phyloP scores from a whole-genome alignment of 2,113 vertebrate species.

The Turnix velox region DNA sequence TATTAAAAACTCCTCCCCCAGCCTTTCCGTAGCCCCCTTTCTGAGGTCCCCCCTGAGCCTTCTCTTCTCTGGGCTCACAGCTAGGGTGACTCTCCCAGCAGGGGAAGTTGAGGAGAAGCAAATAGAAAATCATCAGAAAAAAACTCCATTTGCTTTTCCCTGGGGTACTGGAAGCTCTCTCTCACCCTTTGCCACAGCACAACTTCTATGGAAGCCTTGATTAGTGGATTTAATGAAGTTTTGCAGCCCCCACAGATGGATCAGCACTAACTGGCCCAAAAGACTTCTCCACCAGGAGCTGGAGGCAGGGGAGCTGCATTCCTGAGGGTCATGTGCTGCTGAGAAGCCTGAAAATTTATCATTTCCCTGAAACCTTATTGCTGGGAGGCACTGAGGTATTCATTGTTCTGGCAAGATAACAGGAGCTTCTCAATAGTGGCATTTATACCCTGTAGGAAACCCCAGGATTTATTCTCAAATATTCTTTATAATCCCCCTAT shows the following conservation, averaged over 20 bases:
- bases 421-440: neutral
- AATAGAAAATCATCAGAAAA: neutral
- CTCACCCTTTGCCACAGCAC: neutral
- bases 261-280: neutral
- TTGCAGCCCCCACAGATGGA: neutral
- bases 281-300: neutral
- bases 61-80: too few species aligned
- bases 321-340: neutral
- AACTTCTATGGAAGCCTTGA: neutral
- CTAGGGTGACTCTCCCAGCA: neutral
- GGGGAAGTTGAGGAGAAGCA: neutral
- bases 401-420: neutral
- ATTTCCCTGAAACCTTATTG: neutral
- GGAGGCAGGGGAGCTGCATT: rapidly evolving
- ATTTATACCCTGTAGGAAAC: neutral
- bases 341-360: neutral
- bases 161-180: neutral
- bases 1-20: too few species aligned
- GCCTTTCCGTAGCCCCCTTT: too few species aligned
- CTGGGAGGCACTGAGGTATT: neutral
- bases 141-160: neutral
- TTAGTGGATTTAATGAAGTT: neutral
- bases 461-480: neutral
- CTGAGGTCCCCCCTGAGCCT: too few species aligned
- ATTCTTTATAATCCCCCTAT: rapidly evolving